Evolutionary conservation across 2,888 invertebrate genomes (phyloP), one percentile per base, ranked within the genome.

Genomic region (Volucella bombylans): DNA sequence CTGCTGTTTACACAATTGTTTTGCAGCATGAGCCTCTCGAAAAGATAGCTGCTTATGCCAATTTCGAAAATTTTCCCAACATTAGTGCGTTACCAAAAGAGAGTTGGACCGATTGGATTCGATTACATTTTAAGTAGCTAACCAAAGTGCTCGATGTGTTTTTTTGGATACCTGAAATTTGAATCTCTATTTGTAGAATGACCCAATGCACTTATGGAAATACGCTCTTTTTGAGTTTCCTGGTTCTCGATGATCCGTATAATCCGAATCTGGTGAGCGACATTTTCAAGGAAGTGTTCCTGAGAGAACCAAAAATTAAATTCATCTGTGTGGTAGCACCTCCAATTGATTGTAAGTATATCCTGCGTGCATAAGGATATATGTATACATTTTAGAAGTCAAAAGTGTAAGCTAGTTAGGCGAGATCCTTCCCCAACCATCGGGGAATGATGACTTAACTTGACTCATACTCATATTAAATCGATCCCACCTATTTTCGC

Each of bases 51-150:
- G 90, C 88, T 15, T 91, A 90, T 86, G 91, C 89, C 0, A 90
- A 90, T 54, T 86, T 91, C 11, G 87, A 87, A 0, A 88, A 88
- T 15, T 87, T 82, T 73, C 91, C 91, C 0, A 55, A 85, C 6
- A 73, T 91, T 3, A 64, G 74, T 0, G 88, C 89, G 0, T 4
- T 91, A 50, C 86, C 87, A n/a, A 76, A 64, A 3, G 88, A 87
- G 43, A 81, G 85, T 9, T 91, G 91, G 91, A 10, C 87, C 45
- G 72, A 89, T 1, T 91, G 90, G 89, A 39, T 91, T 11, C 23
- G 79, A 0, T 50, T 74, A 8, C 88, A 88, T 86, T 91, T 88
- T 83, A 89, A 89, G 90, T 90, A n/a, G n/a, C n/a, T n/a, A 87
- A 77, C 18, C 15, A n/a, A 47, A 11, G 12, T 49, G 61, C 38